Conservation (phyloP, 2,113 vertebrate genomes). For the Taurulus bubalis region DNA sequence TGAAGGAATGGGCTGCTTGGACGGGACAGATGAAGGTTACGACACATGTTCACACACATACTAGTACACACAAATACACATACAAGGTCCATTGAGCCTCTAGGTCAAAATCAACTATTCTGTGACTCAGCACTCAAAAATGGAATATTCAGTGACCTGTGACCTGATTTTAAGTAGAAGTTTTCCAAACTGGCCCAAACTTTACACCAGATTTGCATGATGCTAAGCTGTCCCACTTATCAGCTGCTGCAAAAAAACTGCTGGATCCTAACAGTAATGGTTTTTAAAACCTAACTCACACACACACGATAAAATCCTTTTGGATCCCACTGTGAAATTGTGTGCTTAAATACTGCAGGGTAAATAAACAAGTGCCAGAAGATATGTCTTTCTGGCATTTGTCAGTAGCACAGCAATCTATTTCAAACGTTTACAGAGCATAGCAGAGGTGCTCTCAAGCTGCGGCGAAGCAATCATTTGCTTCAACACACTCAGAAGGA, state of each 20-base stretch:
- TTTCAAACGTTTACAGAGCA: constrained; percentile 51
- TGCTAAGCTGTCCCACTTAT: constrained; percentile 54
- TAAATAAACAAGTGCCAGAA: constrained; percentile 62
- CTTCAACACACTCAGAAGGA: constrained; percentile 24
- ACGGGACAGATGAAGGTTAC: no score
- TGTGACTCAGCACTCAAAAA: neutral
- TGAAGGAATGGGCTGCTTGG: no score
- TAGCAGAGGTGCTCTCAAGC: constrained; percentile 17
- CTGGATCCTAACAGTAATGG: constrained; percentile 56
- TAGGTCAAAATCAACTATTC: constrained; percentile 24
- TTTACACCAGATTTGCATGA: constrained; percentile 38
- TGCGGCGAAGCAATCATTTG: constrained; percentile 41
- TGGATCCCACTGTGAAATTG: constrained; percentile 32
- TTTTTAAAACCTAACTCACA: constrained; percentile 34
- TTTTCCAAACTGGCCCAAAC: constrained; percentile 49
- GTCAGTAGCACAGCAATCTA: constrained; percentile 49
- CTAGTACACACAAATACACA: no score
- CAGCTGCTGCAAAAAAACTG: constrained; percentile 33
- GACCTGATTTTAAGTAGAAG: constrained; percentile 31
- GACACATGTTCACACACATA: no score
- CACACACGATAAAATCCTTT: constrained; percentile 39
- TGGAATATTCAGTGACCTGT: constrained; percentile 37
- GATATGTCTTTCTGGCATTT: constrained; percentile 47
- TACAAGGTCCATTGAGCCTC: constrained; percentile 3
- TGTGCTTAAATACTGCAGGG: constrained; percentile 47